Conservation (phyloP, 2,888 invertebrate species). For the Chelonus formosanus region DNA sequence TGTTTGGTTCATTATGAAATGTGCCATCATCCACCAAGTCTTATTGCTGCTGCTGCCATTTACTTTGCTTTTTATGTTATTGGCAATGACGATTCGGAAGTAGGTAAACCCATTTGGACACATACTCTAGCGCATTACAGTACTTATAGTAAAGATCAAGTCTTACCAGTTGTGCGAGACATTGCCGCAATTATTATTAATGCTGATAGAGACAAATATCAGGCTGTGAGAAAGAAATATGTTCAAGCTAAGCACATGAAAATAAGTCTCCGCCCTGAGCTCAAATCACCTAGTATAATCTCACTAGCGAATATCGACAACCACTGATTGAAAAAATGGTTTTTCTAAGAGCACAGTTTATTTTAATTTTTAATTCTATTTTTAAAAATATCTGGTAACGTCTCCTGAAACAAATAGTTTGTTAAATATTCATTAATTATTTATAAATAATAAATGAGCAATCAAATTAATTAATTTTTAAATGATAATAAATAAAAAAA, state of each 20-base stretch:
- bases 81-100: constrained; percentile 60
- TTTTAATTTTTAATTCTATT: no score
- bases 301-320: constrained; percentile 38
- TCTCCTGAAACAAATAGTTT: no score
- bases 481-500: no score
- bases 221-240: constrained; percentile 77
- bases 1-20: constrained; percentile 82
- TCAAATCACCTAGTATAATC: constrained; percentile 65
- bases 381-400: no score
- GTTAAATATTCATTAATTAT: no score
- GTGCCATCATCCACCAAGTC: constrained; percentile 82
- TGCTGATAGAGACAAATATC: constrained; percentile 76
- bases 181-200: constrained; percentile 76
- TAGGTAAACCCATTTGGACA: constrained; percentile 72
- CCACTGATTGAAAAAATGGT: no score
- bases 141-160: constrained; percentile 74
- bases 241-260: constrained; percentile 69
- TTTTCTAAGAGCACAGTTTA: no score
- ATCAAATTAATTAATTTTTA: no score
- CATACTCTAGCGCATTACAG: constrained; percentile 80
- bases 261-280: constrained; percentile 73
- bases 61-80: constrained; percentile 74
- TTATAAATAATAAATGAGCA: no score
- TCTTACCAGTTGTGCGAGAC: constrained; percentile 74
- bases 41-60: constrained; percentile 82